phyloP scores from a whole-genome alignment of 2,797 vertebrate species.

The Lagorchestes hirsutus region DNA sequence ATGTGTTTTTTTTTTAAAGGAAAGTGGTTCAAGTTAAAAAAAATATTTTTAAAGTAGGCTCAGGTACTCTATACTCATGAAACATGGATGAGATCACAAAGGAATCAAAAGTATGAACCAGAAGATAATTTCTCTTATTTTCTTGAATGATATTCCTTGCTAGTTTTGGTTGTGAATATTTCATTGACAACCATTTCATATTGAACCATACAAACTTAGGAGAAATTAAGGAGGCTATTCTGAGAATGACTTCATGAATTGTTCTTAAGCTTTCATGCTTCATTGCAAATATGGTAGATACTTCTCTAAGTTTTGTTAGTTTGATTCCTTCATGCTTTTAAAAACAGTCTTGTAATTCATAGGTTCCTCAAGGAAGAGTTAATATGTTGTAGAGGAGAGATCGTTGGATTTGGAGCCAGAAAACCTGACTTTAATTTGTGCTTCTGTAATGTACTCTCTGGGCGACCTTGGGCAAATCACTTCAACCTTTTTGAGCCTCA shows the following conservation, averaged over 20 bases:
- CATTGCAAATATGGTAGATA: not conserved
- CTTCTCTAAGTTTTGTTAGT: constrained; percentile 28
- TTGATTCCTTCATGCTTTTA: constrained; percentile 33
- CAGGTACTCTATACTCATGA: not conserved
- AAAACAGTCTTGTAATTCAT: constrained; percentile 41
- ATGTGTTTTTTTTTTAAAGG: constrained; percentile 43
- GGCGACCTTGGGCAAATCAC: not conserved
- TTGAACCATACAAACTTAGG: constrained; percentile 12
- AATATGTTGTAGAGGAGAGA: not conserved
- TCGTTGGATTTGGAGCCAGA: not conserved
- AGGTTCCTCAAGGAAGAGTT: not conserved
- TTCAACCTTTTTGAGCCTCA: not conserved
- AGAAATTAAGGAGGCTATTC: constrained; percentile 30
- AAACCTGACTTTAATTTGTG: not conserved
- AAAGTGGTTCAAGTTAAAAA: not conserved
- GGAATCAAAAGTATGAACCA: constrained; percentile 11
- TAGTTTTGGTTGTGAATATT: constrained; percentile 34
- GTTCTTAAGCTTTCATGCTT: constrained; percentile 4
- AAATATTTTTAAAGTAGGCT: not conserved
- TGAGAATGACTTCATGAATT: constrained; percentile 49
- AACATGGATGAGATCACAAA: not conserved
- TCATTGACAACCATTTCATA: constrained; percentile 37
- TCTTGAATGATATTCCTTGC: constrained; percentile 9
- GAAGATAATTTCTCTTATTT: constrained; percentile 19
- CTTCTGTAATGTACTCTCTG: not conserved